Base-by-base conservation (phyloP, 2,888 invertebrate genomes). In the Lepetodrilus schrolli region DNA sequence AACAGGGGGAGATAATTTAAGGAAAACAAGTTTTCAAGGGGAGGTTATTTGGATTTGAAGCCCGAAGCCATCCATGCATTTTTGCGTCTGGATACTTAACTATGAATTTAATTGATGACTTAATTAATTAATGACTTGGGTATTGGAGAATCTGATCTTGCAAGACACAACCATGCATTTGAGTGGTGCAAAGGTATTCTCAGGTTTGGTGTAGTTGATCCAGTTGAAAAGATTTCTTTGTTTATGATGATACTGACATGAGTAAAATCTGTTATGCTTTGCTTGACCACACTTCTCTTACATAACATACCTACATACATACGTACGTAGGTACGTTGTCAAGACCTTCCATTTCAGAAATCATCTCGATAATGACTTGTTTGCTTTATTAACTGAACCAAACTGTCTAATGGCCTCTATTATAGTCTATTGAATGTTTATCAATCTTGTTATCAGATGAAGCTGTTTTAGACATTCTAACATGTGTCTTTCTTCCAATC, bases 391-490 rank as follows among this genome's bases (percentile, higher is more conserved):
- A 26, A 58, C 58, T 58, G 58, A 58, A 58, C 58, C 58, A 58
- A 58, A 58, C 58, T 58, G 58, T 58, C 30, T 17, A 58, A 58
- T n/a, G n/a, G 17, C 34, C 13, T 58, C 58, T 34, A 13, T 13
- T 13, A 30, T 30, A 58, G 58, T 58, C 34, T 34, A 58, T 30
- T 58, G 26, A 30, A 21, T 58, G 58, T 58, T 34, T n/a, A 26
- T 21, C 34, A 58, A 4, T 58, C 58, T 58, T 58, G 58, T 58
- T 58, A 30, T 58, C 58, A 58, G 58, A 58, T 58, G 58, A 58
- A 4, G 58, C 58, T 58, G 58, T 58, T 58, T 58, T 58, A 58
- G 58, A 30, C 58, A 58, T 58, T 26, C 58, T 58, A 58, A 58
- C 58, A 34, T 10, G 13, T 58, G 17, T 48, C 3, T 4, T 4